phyloP scores from a whole-genome alignment of 1,140 invertebrate genomes.

The Diorhabda carinulata region DNA sequence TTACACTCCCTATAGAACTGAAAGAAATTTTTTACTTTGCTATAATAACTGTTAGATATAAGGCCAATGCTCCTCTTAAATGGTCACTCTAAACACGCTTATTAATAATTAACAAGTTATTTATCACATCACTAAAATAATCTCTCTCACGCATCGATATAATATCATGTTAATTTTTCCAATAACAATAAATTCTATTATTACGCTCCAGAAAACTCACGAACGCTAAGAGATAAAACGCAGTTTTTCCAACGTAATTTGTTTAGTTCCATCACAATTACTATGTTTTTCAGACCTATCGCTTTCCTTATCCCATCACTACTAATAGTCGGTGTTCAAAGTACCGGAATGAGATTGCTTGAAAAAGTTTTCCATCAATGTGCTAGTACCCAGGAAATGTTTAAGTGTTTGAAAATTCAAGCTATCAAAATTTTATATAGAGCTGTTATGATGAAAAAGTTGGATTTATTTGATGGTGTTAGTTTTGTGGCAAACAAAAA shows the following conservation, averaged over 20 bases:
- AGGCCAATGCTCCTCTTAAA: too few species aligned
- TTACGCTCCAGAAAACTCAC: conserved; percentile 25
- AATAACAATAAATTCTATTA: conserved; percentile 5
- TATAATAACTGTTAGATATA: too few species aligned
- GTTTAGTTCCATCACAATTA: neutral
- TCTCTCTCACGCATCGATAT: conserved; percentile 3
- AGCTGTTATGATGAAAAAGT: conserved; percentile 57
- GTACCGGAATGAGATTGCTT: conserved; percentile 15
- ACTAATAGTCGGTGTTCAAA: neutral
- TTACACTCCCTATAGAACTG: too few species aligned
- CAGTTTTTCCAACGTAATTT: neutral
- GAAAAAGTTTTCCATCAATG: conserved; percentile 50
- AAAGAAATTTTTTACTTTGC: too few species aligned
- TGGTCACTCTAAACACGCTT: too few species aligned
- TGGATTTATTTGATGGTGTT: conserved; percentile 62
- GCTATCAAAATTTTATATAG: conserved; percentile 59
- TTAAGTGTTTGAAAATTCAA: conserved; percentile 65
- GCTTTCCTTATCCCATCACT: neutral
- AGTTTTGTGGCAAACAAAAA: conserved; percentile 46
- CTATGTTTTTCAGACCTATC: neutral
- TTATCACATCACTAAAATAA: neutral
- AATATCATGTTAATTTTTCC: conserved; percentile 12
- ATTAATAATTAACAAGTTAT: too few species aligned
- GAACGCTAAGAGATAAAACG: conserved; percentile 22
- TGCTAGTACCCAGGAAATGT: conserved; percentile 55